Evolutionary conservation across 1,140 invertebrate species (phyloP).

Genomic region (Popillia japonica): DNA sequence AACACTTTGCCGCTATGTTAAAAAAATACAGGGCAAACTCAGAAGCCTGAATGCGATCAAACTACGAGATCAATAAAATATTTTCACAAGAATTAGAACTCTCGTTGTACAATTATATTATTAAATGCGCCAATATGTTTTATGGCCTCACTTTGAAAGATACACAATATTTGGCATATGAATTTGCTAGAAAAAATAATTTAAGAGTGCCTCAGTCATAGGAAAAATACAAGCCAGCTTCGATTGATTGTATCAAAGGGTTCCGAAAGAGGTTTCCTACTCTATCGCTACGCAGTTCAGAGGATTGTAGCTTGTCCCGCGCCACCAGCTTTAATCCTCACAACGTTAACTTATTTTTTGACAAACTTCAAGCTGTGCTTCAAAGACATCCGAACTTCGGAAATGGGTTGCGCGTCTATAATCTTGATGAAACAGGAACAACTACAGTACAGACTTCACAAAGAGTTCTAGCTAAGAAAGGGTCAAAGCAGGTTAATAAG

Average conservation of each 20-base stretch:
- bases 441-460: conserved; percentile 59
- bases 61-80: too few species aligned
- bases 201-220: too few species aligned
- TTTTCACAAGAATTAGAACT: too few species aligned
- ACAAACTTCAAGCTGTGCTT: conserved; percentile 29
- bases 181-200: too few species aligned
- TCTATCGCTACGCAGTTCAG: conserved; percentile 37
- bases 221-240: too few species aligned
- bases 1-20: not conserved
- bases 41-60: too few species aligned
- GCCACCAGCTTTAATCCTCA: conserved; percentile 55
- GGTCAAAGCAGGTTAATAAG: conserved; percentile 55
- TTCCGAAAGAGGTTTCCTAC: conserved; percentile 57
- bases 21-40: conserved; percentile 39
- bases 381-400: conserved; percentile 48
- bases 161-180: too few species aligned
- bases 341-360: conserved; percentile 51
- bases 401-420: conserved; percentile 52
- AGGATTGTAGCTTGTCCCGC: conserved; percentile 55
- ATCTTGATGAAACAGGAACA: conserved; percentile 60
- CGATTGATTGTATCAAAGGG: conserved; percentile 53
- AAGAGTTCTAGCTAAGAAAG: conserved; percentile 47
- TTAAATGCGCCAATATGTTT: too few species aligned
- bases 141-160: too few species aligned
- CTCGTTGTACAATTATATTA: too few species aligned